Evolutionary conservation across 2,797 vertebrate genomes (phyloP).

Genomic region (Loris lydekkerianus): DNA sequence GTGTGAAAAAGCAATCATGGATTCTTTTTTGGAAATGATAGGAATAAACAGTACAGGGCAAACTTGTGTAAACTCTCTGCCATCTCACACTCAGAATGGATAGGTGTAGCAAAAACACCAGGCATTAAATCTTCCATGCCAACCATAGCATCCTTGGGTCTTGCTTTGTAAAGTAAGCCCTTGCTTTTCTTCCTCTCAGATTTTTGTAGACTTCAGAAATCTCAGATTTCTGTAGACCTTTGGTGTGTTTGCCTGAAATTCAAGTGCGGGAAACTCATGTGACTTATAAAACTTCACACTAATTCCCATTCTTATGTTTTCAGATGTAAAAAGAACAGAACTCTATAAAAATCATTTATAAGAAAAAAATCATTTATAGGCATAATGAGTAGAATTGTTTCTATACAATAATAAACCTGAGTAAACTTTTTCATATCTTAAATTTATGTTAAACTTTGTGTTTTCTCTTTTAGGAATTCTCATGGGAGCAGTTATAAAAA

Average conservation of each 20-base stretch:
- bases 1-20: background rate
- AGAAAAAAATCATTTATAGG: background rate
- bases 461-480: conserved; percentile 94
- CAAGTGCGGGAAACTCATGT: background rate
- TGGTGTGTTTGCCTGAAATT: background rate
- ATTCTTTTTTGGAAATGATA: background rate
- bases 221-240: background rate
- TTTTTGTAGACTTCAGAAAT: background rate
- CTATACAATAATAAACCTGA: background rate
- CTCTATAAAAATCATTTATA: background rate
- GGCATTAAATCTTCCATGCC: background rate
- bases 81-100: background rate
- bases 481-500: conserved; percentile 99
- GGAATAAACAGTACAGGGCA: background rate
- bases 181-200: background rate
- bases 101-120: background rate
- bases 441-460: conserved; percentile 37
- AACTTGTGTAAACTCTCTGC: background rate
- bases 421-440: background rate
- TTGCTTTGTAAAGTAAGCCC: background rate
- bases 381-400: background rate
- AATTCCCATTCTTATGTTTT: conserved; percentile 5
- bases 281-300: background rate
- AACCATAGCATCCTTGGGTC: background rate
- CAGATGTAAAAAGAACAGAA: background rate